Evolutionary conservation across 1,140 invertebrate genomes (phyloP), one percentile per base, ranked within the genome.

Genomic region (Eupristina koningsbergeri): DNA sequence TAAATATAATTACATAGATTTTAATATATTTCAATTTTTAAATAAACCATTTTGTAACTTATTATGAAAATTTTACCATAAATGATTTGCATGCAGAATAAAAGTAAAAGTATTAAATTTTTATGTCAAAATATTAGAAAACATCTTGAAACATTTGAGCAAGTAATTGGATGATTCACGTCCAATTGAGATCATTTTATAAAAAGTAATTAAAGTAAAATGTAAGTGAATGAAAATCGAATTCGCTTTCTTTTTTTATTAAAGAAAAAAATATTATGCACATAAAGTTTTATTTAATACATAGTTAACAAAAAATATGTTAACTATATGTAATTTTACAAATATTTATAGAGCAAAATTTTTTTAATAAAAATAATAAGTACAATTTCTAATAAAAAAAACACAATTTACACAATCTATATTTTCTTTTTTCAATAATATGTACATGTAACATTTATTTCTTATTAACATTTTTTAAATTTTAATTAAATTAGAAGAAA

Each of bases 111-210:
- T 19, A 26, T 36, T 17, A 15, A 73, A 17, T 22, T n/a, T 34
- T 81, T n/a, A 74, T 31, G 36, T 71, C 53, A 73, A 45, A 50
- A 82, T 73, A 82, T 82, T 82, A 79, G 69, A 83, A 81, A 79
- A 85, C 79, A 79, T 87, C 81, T 86, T 58, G 87, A 84, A 36
- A 84, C 79, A 83, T 77, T 87, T 86, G 81, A 85, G 85, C 86
- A 80, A 86, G 76, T 89, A 89, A 89, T 89, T 87, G 87, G 86
- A 86, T 85, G 67, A 83, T 77, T 83, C 81, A 39, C 45, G 19
- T 81, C 80, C 74, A 81, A 50, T 81, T 81, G 53, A 82, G 73
- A 82, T 82, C 39, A 67, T 75, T 82, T 76, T 61, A 61, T 31
- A 39, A 50, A 19, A 69, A 39, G 29, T 19, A 19, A 17, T 53